A percentile compares a stretch with the other conserved stretches of the same genome.
Evolutionary conservation across 2,797 vertebrate genomes (phyloP).

Genomic region (Epinephelus malabaricus): DNA sequence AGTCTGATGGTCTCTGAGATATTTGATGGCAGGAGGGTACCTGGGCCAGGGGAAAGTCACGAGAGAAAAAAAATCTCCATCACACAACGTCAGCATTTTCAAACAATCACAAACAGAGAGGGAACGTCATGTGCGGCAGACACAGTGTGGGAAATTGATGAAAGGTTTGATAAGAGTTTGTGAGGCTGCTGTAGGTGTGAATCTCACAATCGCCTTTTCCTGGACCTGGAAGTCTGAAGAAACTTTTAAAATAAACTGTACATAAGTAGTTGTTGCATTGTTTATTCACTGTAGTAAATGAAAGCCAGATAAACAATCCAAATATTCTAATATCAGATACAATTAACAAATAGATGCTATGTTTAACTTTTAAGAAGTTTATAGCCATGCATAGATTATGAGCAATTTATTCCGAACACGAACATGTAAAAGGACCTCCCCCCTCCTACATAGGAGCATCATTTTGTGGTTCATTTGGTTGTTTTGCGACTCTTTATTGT

Average conservation of each 20-base stretch:
- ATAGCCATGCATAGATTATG: not conserved
- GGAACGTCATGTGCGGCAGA: conserved; percentile 7
- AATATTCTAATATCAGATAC: not conserved
- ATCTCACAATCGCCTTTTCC: conserved; percentile 52
- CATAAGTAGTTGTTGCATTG: not conserved
- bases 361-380: not conserved
- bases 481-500: too few relatives aligned
- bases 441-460: not conserved
- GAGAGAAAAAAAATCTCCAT: conserved; percentile 1
- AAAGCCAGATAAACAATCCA: not conserved
- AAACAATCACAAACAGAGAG: conserved; percentile 48
- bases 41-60: conserved; percentile 30
- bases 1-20: conserved; percentile 53
- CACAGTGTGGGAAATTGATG: conserved; percentile 73
- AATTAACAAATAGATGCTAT: not conserved
- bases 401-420: not conserved
- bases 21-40: conserved; percentile 22
- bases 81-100: conserved; percentile 57
- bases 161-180: conserved; percentile 62
- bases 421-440: not conserved
- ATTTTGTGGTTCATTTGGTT: too few relatives aligned
- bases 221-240: conserved; percentile 13
- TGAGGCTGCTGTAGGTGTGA: conserved; percentile 50
- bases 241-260: not conserved
- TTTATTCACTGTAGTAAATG: not conserved